Evolutionary conservation across 2,888 invertebrate genomes (phyloP).

Genomic region (Rhagonycha fulva): DNA sequence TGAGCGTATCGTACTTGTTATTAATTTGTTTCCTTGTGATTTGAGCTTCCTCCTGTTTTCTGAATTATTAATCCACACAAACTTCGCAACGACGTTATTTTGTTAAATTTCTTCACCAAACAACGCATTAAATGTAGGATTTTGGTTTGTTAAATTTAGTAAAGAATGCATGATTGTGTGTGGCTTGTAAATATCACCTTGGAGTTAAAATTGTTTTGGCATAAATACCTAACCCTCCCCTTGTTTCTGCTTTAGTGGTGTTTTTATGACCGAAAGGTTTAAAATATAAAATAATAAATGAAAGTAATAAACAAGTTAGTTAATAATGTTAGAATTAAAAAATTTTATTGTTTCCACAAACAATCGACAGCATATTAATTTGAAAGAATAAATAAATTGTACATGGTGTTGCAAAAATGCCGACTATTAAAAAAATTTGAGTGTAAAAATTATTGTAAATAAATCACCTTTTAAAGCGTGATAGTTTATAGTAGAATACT

Average conservation of each 20-base stretch:
- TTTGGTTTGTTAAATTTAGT: background rate
- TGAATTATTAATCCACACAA: background rate
- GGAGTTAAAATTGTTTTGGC: background rate
- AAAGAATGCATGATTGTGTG: background rate
- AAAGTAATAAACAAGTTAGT: background rate
- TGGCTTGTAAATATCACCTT: background rate
- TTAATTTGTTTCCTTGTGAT: background rate
- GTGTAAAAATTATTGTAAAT: background rate
- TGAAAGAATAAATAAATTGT: background rate
- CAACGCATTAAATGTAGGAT: background rate
- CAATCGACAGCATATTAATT: background rate
- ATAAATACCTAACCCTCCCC: background rate
- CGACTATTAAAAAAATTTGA: background rate
- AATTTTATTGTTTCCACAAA: constrained; percentile 1
- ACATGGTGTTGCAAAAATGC: background rate
- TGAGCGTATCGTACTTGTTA: background rate
- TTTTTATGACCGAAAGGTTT: background rate
- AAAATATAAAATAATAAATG: background rate
- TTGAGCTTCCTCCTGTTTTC: background rate
- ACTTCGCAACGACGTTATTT: background rate
- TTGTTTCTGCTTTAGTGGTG: background rate
- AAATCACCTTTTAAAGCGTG: background rate
- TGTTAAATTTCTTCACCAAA: background rate
- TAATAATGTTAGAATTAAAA: background rate
- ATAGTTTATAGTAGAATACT: background rate